Percentiles rank a stretch among this genome's conserved stretches.
phyloP scores from a whole-genome alignment of 2,888 invertebrate genomes.

The Sylvicola cinctus region DNA sequence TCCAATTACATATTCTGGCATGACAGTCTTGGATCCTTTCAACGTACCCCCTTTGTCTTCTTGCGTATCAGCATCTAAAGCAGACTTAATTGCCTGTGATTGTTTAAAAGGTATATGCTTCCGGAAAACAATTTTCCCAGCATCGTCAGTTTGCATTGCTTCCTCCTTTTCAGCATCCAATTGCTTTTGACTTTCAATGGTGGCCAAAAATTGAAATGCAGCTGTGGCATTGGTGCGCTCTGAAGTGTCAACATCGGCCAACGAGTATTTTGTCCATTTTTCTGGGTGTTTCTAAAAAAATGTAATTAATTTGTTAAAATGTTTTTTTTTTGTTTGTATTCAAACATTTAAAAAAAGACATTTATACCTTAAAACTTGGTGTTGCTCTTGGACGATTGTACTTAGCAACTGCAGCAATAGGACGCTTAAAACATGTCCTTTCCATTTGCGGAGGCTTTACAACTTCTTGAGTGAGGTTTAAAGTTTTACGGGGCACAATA shows the following conservation, averaged over 20 bases:
- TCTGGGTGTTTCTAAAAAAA: constrained; percentile 48
- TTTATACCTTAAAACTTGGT: too few species aligned
- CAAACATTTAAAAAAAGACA: too few species aligned
- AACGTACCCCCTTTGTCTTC: constrained; percentile 10
- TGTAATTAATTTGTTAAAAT: too few species aligned
- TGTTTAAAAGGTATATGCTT: too few species aligned
- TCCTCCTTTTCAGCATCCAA: constrained; percentile 10
- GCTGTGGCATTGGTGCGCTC: constrained; percentile 57
- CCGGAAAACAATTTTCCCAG: constrained; percentile 12
- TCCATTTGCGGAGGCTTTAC: too few species aligned
- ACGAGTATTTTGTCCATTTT: constrained; percentile 61
- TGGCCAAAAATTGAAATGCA: constrained; percentile 52
- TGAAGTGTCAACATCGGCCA: constrained; percentile 67
- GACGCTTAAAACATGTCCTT: too few species aligned
- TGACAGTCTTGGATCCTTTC: constrained; percentile 41
- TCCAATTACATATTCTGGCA: constrained; percentile 71
- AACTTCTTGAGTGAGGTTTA: too few species aligned
- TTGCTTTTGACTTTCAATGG: constrained; percentile 35
- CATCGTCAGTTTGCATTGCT: constrained; percentile 8
- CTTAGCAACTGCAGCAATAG: too few species aligned
- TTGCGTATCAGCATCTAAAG: constrained; percentile 11
- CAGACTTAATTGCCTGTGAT: constrained; percentile 27
- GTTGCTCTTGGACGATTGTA: too few species aligned
- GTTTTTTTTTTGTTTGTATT: too few species aligned
- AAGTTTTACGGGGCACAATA: too few species aligned